phyloP scores from a whole-genome alignment of 2,888 invertebrate genomes.

The Zygothrica quintamaculata region DNA sequence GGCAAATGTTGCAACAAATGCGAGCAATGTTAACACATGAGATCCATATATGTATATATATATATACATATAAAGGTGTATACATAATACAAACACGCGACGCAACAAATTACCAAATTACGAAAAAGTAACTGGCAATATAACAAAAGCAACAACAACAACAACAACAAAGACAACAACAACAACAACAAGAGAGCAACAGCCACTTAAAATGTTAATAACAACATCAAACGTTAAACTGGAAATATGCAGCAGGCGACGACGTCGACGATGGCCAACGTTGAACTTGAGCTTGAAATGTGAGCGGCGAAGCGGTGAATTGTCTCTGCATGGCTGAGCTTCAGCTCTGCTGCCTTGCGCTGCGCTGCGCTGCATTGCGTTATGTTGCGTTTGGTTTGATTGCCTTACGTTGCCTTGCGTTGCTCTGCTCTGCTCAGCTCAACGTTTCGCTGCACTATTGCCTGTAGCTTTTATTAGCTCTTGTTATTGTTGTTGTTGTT shows the following conservation, averaged over 20 bases:
- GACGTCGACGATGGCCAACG: conserved; percentile 29
- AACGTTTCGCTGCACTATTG: conserved; percentile 3
- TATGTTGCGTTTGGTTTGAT: too few relatives aligned
- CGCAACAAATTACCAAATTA: conserved; percentile 63
- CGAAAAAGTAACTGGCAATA: conserved; percentile 52
- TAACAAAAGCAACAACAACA: conserved; percentile 38
- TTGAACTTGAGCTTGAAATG: conserved; percentile 78
- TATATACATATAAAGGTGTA: too few relatives aligned
- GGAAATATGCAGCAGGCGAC: conserved; percentile 61
- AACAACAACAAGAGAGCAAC: too few relatives aligned
- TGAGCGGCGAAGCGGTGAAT: conserved; percentile 40
- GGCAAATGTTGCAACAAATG: conserved; percentile 72
- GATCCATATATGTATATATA: conserved; percentile 29
- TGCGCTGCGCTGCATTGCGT: too few relatives aligned
- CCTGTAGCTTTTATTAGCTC: conserved; percentile 2
- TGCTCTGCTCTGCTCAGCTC: too few relatives aligned
- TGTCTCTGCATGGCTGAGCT: conserved; percentile 36
- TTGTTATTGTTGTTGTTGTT: conserved; percentile 15
- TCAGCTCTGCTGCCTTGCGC: conserved; percentile 15
- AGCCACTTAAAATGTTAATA: conserved; percentile 72
- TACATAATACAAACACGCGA: conserved; percentile 18
- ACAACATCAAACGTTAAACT: conserved; percentile 66
- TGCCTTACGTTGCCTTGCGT: too few relatives aligned
- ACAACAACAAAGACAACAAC: conserved; percentile 7
- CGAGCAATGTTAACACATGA: conserved; percentile 64